phyloP scores from a whole-genome alignment of 2,888 invertebrate genomes.

The Watsonalla cultraria region DNA sequence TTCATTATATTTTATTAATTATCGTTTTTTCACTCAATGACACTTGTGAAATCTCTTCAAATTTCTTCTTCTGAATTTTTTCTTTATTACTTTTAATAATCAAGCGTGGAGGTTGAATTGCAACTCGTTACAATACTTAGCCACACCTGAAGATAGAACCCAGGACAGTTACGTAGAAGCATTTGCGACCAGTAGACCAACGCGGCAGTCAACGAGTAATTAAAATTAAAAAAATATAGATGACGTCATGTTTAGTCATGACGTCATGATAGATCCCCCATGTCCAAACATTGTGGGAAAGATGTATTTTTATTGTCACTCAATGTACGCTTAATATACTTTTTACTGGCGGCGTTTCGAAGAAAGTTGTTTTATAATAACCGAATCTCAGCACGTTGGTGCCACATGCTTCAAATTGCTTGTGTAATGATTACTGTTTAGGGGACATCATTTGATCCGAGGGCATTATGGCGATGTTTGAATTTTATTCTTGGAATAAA shows the following conservation, averaged over 20 bases:
- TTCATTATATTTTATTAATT: too few species aligned
- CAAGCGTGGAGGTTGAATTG: too few species aligned
- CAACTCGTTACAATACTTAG: too few species aligned
- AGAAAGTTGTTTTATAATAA: slow-evolving; percentile 36
- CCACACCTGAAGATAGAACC: too few species aligned
- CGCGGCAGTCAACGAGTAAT: too few species aligned
- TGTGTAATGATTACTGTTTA: slow-evolving; percentile 9
- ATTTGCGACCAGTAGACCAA: too few species aligned
- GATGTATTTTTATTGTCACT: slow-evolving; percentile 17
- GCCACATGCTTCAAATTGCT: slow-evolving; percentile 29
- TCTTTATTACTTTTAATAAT: too few species aligned
- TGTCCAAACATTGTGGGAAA: slow-evolving; percentile 32
- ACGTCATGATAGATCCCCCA: slow-evolving; percentile 17
- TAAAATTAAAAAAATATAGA: not conserved
- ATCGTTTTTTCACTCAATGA: too few species aligned
- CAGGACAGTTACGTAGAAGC: too few species aligned
- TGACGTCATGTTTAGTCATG: slow-evolving; percentile 7
- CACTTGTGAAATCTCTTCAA: too few species aligned
- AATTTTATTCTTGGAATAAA: not conserved
- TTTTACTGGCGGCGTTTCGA: slow-evolving; percentile 44
- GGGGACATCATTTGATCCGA: not conserved
- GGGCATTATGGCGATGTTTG: not conserved
- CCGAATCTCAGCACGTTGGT: slow-evolving; percentile 27
- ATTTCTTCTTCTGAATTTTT: too few species aligned
- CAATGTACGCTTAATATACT: slow-evolving; percentile 38